Percentiles rank a stretch among this genome's conserved stretches.
Evolutionary conservation across 2,888 invertebrate species (phyloP).

Genomic region (Macrosiphum euphorbiae): DNA sequence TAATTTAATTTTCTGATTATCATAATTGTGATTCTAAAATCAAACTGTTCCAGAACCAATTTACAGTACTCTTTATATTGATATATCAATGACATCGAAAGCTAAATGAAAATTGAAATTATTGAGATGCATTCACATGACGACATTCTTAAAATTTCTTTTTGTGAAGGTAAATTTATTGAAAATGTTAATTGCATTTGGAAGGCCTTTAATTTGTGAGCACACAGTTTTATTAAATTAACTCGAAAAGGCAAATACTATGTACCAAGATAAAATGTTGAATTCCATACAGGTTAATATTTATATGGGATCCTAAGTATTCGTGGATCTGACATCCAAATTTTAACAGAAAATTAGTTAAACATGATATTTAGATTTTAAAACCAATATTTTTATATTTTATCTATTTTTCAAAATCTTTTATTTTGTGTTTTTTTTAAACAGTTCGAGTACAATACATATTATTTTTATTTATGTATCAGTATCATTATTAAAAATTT

Average conservation of each 20-base stretch:
- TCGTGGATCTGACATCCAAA: neutral
- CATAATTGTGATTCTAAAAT: too few species aligned
- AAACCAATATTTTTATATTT: neutral
- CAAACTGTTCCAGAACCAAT: too few species aligned
- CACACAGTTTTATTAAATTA: neutral
- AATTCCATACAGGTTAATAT: neutral
- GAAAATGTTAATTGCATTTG: neutral
- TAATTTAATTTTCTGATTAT: too few species aligned
- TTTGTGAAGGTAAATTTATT: neutral
- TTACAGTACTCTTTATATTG: too few species aligned
- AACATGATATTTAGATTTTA: neutral
- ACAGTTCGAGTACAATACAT: too few species aligned
- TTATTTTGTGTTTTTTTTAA: neutral
- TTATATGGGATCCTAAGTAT: neutral
- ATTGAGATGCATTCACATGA: too few species aligned
- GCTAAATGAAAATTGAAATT: too few species aligned
- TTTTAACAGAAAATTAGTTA: neutral
- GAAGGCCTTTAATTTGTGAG: neutral
- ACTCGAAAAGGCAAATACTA: neutral
- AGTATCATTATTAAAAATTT: neutral
- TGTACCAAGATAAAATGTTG: neutral
- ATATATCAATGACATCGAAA: too few species aligned
- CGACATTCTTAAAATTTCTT: too few species aligned
- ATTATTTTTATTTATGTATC: too few species aligned
- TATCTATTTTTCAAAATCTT: neutral